Base-by-base conservation (phyloP, 2,113 vertebrate species). In the Boleophthalmus pectinirostris region DNA sequence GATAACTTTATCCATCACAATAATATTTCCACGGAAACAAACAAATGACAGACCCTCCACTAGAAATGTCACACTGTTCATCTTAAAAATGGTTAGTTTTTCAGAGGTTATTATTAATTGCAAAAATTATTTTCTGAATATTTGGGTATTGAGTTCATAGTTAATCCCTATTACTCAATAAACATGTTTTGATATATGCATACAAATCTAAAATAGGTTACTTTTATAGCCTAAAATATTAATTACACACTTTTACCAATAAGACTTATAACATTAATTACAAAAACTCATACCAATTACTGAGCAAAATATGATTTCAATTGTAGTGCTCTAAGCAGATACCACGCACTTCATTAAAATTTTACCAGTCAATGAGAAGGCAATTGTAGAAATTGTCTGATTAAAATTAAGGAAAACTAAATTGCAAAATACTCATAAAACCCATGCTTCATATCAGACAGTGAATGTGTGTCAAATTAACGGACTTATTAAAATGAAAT, bases 301-400 rank as follows among this genome's bases (percentile, higher is more conserved):
- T 67, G 75, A 85, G 78, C 82, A 87, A 86, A 90, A 90, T 84
- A 82, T 53, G 75, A 88, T 89, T 86, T 86, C 66, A 91, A 85
- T 88, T 85, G 87, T 88, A 89, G 79, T 43, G 80, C 88, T 90
- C 70, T 74, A 13, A 64, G 61, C 61, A 25, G 21, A 89, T 85
- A 90, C 85, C 65, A 87, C 65, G 86, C 83, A 72, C 89, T 90
- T 83, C 78, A 92, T 92, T 77, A 91, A 90, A 85, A 63, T 82
- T 90, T 90, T 87, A 91, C 86, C 82, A 74, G 79, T 85, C 76
- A 79, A 87, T 87, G 80, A 82, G 77, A 68, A 82, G 78, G 82
- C 86, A 86, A 70, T 84, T 80, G 56, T 75, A 71, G 66, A 77
- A 83, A 57, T 54, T n/a, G 71, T 69, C 58, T 82, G 83, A 89